Conservation (phyloP, 1,140 invertebrate species). For the Brachionus calyciflorus region DNA sequence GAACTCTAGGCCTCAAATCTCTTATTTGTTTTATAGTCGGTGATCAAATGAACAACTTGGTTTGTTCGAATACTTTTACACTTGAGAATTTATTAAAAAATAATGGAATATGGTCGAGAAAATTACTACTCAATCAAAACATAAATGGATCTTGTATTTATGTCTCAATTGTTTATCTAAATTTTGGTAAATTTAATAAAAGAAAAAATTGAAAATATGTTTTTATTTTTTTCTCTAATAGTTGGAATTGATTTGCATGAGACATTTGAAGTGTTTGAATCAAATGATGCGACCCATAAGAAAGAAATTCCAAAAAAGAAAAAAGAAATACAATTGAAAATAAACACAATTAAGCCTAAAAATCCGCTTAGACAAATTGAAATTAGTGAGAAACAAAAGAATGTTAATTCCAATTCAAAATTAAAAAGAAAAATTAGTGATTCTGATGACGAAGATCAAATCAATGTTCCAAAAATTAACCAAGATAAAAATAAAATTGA, state of each 20-base stretch:
- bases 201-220: not conserved
- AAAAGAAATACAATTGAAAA: not conserved
- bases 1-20: not conserved
- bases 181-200: slow-evolving; percentile 1
- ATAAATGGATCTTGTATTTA: not conserved
- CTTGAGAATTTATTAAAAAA: not conserved
- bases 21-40: not conserved
- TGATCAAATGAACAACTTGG: not conserved
- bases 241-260: not conserved
- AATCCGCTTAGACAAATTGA: not conserved
- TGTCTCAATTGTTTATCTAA: not conserved
- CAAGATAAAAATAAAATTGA: too few relatives aligned
- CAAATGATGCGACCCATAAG: not conserved
- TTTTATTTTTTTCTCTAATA: not conserved
- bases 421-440: too few relatives aligned
- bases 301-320: not conserved
- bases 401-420: too few relatives aligned
- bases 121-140: not conserved
- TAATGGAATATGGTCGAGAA: not conserved
- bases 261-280: not conserved
- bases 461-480: too few relatives aligned
- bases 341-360: not conserved
- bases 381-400: too few relatives aligned
- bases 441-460: too few relatives aligned
- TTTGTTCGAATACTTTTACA: not conserved